phyloP scores from a whole-genome alignment of 2,797 vertebrate genomes.

The Cottoperca gobio region DNA sequence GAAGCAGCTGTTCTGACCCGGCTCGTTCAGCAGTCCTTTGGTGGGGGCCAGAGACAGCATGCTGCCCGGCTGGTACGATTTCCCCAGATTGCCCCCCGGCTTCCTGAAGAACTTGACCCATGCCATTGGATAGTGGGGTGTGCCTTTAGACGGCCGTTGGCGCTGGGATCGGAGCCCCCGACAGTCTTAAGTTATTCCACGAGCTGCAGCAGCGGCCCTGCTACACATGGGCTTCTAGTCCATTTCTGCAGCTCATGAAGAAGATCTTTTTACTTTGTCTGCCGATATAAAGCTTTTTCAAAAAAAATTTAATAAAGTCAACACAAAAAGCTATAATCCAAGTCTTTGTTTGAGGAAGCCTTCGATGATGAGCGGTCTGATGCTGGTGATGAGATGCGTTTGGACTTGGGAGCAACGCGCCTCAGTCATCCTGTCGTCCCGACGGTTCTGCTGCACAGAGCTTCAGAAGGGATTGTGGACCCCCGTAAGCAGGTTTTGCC shows the following conservation, averaged over 20 bases:
- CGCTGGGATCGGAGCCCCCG: slow-evolving; percentile 36
- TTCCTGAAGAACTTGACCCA: slow-evolving; percentile 96
- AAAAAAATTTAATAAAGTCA: not conserved
- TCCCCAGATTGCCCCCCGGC: slow-evolving; percentile 93
- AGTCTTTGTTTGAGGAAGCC: slow-evolving; percentile 50
- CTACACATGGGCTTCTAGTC: slow-evolving; percentile 76
- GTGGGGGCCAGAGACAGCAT: slow-evolving; percentile 97
- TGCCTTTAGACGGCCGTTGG: slow-evolving; percentile 54
- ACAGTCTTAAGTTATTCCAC: slow-evolving; percentile 77
- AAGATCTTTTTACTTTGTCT: slow-evolving; percentile 29
- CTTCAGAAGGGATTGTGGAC: slow-evolving; percentile 20
- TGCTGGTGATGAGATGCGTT: slow-evolving; percentile 30
- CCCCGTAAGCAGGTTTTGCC: not conserved
- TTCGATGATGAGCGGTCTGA: slow-evolving; percentile 40
- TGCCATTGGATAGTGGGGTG: slow-evolving; percentile 90
- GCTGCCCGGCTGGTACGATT: slow-evolving; percentile 95
- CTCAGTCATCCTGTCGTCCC: slow-evolving; percentile 52
- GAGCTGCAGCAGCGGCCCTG: slow-evolving; percentile 62
- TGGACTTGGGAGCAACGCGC: not conserved
- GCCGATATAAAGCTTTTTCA: not conserved
- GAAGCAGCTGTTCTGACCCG: slow-evolving; percentile 99
- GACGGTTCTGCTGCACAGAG: slow-evolving; percentile 10
- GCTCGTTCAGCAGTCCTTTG: slow-evolving; percentile 96
- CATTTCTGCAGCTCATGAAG: slow-evolving; percentile 49
- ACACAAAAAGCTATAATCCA: slow-evolving; percentile 51